Conservation (phyloP, 2,113 vertebrate species). For the Himantopus leucocephalus region DNA sequence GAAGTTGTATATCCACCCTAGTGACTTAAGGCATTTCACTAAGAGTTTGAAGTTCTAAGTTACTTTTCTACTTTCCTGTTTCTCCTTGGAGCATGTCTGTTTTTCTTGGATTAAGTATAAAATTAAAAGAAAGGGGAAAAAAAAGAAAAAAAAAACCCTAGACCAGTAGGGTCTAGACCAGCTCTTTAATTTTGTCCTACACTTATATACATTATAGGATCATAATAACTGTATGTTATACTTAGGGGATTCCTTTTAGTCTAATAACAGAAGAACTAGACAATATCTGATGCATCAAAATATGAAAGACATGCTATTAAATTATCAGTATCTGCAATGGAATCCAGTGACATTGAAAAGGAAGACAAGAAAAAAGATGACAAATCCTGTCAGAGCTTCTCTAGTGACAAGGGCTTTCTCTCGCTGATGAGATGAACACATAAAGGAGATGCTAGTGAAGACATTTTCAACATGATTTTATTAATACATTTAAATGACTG, state of each 20-base stretch:
- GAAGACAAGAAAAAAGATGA: slow-evolving; percentile 15
- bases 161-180: neutral
- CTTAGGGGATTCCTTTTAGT: neutral
- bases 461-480: neutral
- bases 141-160: neutral
- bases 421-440: neutral
- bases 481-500: neutral
- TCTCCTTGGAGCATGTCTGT: neutral
- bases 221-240: neutral
- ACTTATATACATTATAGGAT: neutral
- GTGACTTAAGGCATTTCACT: neutral
- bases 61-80: neutral
- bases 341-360: slow-evolving; percentile 11
- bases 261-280: neutral
- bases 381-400: slow-evolving; percentile 26
- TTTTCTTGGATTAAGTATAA: neutral
- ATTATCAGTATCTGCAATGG: neutral
- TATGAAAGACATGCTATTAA: slow-evolving; percentile 21
- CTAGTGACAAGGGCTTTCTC: slow-evolving; percentile 11
- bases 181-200: neutral
- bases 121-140: neutral
- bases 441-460: slow-evolving; percentile 9
- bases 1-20: neutral
- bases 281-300: neutral
- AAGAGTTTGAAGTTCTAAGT: neutral